These are phyloP conservation scores for Bicyclus anynana DNA, from an alignment of 1,140 invertebrate genomes.

Conservation along the genomic window DNA sequence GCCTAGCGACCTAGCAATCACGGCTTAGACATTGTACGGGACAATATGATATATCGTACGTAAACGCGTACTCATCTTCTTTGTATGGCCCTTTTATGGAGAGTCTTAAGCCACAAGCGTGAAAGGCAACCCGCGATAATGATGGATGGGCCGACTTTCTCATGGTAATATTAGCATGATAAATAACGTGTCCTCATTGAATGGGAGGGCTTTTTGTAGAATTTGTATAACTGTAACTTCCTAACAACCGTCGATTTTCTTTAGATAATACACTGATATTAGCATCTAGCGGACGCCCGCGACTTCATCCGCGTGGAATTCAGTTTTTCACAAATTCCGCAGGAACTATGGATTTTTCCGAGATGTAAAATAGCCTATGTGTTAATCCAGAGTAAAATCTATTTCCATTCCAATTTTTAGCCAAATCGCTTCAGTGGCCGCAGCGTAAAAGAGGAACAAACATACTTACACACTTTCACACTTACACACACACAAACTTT, in stretches of 20 bases:
- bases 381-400: too few species aligned
- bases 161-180: conserved; percentile 28
- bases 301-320: too few species aligned
- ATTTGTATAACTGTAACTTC: conserved; percentile 6
- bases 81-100: conserved; percentile 6
- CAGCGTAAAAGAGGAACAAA: too few species aligned
- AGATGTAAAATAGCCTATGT: too few species aligned
- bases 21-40: background rate
- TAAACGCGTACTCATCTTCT: conserved; percentile 1
- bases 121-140: conserved; percentile 19
- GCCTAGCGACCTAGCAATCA: background rate
- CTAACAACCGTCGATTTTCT: background rate
- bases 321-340: too few species aligned
- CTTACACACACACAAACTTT: too few species aligned
- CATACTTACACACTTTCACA: too few species aligned
- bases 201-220: conserved; percentile 2
- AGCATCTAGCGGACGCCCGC: background rate
- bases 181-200: conserved; percentile 19
- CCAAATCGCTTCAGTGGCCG: too few species aligned
- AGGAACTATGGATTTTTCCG: too few species aligned
- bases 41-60: background rate
- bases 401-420: too few species aligned
- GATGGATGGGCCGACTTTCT: conserved; percentile 24
- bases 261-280: background rate
- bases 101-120: conserved; percentile 9